phyloP scores from a whole-genome alignment of 2,113 vertebrate species.

The Nanger granti region DNA sequence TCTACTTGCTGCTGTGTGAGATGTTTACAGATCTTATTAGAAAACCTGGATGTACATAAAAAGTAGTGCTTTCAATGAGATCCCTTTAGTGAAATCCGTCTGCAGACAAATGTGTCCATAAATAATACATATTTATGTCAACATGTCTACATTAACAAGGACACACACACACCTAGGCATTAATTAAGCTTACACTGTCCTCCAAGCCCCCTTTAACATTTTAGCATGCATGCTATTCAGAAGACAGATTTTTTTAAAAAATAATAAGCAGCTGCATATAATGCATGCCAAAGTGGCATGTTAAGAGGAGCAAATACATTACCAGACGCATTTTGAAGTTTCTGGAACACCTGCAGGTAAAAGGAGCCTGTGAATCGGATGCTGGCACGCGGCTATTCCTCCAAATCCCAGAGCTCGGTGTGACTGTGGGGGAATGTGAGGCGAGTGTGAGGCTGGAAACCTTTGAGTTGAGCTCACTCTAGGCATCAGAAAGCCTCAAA shows the following conservation, averaged over 20 bases:
- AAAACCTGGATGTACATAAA: conserved; percentile 37
- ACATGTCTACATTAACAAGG: conserved; percentile 27
- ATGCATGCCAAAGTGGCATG: conserved; percentile 1
- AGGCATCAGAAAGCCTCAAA: conserved; percentile 76
- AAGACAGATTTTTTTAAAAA: conserved; percentile 49
- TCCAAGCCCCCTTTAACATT: conserved; percentile 55
- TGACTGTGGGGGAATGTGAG: conserved; percentile 57
- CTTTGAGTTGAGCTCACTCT: conserved; percentile 77
- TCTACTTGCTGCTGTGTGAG: conserved; percentile 40
- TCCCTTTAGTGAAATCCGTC: conserved; percentile 44
- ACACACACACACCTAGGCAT: conserved; percentile 25
- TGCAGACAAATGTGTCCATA: conserved; percentile 28
- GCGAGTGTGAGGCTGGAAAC: conserved; percentile 65
- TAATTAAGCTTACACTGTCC: conserved; percentile 42
- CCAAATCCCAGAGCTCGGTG: conserved; percentile 60
- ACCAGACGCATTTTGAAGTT: conserved; percentile 85
- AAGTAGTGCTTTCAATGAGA: conserved; percentile 56
- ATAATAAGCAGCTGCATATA: conserved; percentile 44
- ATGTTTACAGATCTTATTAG: conserved; percentile 26
- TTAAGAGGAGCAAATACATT: conserved; percentile 72
- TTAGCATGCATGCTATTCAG: conserved; percentile 70
- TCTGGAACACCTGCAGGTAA: conserved; percentile 74
- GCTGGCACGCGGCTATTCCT: conserved; percentile 53
- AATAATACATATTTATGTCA: conserved; percentile 41
- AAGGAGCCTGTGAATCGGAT: conserved; percentile 42